Evolutionary conservation across 1,140 invertebrate species (phyloP).

Genomic region (Drosophila takahashii): DNA sequence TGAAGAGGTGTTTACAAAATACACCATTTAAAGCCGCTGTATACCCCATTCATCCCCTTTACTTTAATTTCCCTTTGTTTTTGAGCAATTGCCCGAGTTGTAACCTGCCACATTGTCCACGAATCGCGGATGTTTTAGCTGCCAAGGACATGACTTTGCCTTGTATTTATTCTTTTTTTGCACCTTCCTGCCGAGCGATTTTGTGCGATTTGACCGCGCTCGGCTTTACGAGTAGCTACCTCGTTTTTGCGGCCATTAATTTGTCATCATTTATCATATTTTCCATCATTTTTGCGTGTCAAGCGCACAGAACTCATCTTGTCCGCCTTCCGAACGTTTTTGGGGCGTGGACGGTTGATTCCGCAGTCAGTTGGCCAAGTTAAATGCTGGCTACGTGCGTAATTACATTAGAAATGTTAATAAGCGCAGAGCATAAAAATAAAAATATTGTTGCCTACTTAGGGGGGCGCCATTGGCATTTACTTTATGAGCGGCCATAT

Average conservation of each 20-base stretch:
- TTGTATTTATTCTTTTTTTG: background rate
- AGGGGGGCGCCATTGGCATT: conserved; percentile 44
- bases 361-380: conserved; percentile 34
- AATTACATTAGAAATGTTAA: conserved; percentile 81
- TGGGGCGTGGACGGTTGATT: conserved; percentile 39
- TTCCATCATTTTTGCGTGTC: conserved; percentile 66
- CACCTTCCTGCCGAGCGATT: conserved; percentile 13
- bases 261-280: conserved; percentile 81
- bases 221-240: conserved; percentile 40
- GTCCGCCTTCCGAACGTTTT: conserved; percentile 4
- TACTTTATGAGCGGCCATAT: conserved; percentile 67
- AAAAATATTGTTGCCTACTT: conserved; percentile 67
- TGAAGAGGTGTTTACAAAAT: no score
- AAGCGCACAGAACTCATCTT: conserved; percentile 51
- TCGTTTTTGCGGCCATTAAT: conserved; percentile 71
- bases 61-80: conserved; percentile 11
- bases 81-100: conserved; percentile 23
- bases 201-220: conserved; percentile 28
- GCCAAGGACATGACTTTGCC: conserved; percentile 49
- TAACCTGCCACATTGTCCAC: conserved; percentile 26
- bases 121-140: conserved; percentile 43
- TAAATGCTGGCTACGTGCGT: conserved; percentile 77
- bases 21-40: no score
- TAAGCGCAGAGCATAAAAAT: conserved; percentile 67
- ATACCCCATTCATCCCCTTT: background rate